Evolutionary conservation across 2,888 invertebrate genomes (phyloP).

Genomic region (Empis stercorea): DNA sequence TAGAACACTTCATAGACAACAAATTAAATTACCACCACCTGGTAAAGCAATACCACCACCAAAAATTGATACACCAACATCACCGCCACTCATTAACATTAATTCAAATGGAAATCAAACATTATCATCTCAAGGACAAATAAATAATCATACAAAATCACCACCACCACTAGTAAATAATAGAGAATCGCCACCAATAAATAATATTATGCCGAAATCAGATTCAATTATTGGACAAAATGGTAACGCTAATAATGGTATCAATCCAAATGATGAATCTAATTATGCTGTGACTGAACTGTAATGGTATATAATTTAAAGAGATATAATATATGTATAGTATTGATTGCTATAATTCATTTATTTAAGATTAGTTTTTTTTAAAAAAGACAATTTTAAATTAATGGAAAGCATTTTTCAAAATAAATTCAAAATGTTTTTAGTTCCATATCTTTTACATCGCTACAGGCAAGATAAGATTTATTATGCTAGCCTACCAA

Average conservation of each 20-base stretch:
- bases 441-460: too few relatives aligned
- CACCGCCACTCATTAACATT: conserved; percentile 22
- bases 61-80: conserved; percentile 31
- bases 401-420: not conserved
- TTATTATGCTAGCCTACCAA: too few relatives aligned
- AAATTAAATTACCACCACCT: conserved; percentile 35
- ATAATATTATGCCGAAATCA: conserved; percentile 12
- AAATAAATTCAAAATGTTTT: not conserved
- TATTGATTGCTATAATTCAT: too few relatives aligned
- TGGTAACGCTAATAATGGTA: conserved; percentile 18
- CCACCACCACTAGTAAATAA: conserved; percentile 22
- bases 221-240: conserved; percentile 10
- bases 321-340: too few relatives aligned
- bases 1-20: conserved; percentile 34
- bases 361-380: too few relatives aligned
- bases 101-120: conserved; percentile 1
- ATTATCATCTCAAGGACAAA: conserved; percentile 11
- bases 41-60: conserved; percentile 37
- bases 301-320: conserved; percentile 17
- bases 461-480: too few relatives aligned
- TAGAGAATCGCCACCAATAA: conserved; percentile 17
- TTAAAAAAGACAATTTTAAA: too few relatives aligned
- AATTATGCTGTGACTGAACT: conserved; percentile 38
- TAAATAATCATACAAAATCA: conserved; percentile 13
- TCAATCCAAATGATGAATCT: conserved; percentile 34